phyloP scores from a whole-genome alignment of 2,888 invertebrate species.

The Polymixis lichenea region DNA sequence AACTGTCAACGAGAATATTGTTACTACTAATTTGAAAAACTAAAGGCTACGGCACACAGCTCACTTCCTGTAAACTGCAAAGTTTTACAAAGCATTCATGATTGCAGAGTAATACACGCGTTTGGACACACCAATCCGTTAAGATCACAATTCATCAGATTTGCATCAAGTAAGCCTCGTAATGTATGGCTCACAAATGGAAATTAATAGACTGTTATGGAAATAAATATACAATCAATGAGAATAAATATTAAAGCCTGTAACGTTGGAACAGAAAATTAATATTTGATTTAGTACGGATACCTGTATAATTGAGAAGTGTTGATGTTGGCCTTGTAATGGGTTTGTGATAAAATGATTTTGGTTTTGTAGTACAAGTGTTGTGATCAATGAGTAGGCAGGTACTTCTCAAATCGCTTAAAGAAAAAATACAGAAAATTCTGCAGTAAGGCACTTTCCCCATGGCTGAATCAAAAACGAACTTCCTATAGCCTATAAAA shows the following conservation, averaged over 20 bases:
- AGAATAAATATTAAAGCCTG: background rate
- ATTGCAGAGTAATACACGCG: background rate
- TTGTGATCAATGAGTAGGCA: too few relatives aligned
- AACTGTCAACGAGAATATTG: too few relatives aligned
- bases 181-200: slow-evolving; percentile 26
- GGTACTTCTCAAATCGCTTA: too few relatives aligned
- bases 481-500: background rate
- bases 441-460: background rate
- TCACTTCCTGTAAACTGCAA: too few relatives aligned
- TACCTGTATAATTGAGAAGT: too few relatives aligned
- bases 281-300: background rate
- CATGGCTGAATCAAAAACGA: background rate
- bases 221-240: slow-evolving; percentile 8
- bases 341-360: background rate
- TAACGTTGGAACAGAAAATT: background rate
- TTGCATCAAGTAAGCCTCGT: slow-evolving; percentile 20
- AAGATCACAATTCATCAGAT: slow-evolving; percentile 19
- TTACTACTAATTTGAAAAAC: background rate
- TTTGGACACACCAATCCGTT: slow-evolving; percentile 2
- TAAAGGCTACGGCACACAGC: background rate
- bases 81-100: background rate
- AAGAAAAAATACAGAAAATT: too few relatives aligned
- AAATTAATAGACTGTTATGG: slow-evolving; percentile 11
- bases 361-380: background rate
- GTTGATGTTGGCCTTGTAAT: too few relatives aligned